Evolutionary conservation across 2,797 vertebrate genomes (phyloP), one percentile per base, ranked within the genome.

Genomic region (Borostomias antarcticus): DNA sequence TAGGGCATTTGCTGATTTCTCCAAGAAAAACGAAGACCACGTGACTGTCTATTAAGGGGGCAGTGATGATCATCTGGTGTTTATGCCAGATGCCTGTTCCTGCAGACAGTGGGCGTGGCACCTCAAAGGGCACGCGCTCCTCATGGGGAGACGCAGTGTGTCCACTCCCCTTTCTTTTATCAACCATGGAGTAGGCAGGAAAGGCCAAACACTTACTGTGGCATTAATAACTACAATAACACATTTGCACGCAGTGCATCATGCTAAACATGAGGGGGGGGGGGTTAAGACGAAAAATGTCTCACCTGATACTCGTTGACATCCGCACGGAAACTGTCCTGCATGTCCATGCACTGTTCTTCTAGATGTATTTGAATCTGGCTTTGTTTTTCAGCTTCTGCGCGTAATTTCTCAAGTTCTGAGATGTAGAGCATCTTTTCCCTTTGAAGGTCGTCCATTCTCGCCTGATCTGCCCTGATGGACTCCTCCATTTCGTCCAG

Each of bases 281-380:
- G 15, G 15, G 15, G 15, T 43, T 19, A 21, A 29, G 8, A 7
- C 26, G 17, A n/a, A n/a, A n/a, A 9, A 32, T 61, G 15, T 66
- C 75, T 74, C 50, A 98, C 97, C 96, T 97, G 93, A 70, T 93
- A 94, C 57, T 96, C 90, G 56, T 80, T 70, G 10, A 88, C 32
- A 61, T 95, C 93, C 74, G 77, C 73, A 5, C 74, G 85, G 70
- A 89, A 94, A 63, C 76, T 88, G 2, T 96, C 92, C 70, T 92
- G 92, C 92, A 95, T 80, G 52, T 83, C 86, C 58, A 89, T 76
- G 72, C 96, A 88, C 68, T 97, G 88, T 2, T 89, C 88, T 66
- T 96, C 94, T 17, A 98, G 89, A 2, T 82, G 83, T 62, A 85
- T 59, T 45, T 95, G 94, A n/a, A 93, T 73, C 58, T 85, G 86